Evolutionary conservation across 35 echinoderm and acorn worm genomes (phyloP), one percentile per base, ranked within the genome.

Genomic region (Nesometra sesokonis): DNA sequence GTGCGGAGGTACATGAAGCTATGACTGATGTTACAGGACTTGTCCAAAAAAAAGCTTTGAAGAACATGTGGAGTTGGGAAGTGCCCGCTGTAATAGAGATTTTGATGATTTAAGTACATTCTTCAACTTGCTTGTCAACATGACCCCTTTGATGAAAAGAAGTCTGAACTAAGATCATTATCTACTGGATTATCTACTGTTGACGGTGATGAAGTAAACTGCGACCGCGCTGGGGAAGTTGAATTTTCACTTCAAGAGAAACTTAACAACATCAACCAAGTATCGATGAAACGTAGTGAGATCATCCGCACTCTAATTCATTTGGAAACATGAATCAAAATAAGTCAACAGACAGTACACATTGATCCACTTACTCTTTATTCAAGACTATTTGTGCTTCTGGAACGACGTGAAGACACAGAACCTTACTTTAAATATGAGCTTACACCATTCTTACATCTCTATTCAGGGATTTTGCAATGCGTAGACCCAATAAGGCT

Each of bases 191-290:
- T 77, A 86, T 67, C 84, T 57, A 32, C 43, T 32, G 76, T 46
- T 86, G 84, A 57, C 76, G 84, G 57, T 86, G 38, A 43, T 43
- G 38, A 13, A 7, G 32, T 86, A 11, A 86, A 76, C 47, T 86
- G 84, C 76, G 84, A 86, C 84, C 57, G 35, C 32, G 35, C 84
- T 67, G 84, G 33, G 35, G 84, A 86, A 57, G 32, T 86, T 32
- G 57, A 46, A 43, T 15, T 7, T 4, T 7, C 5, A 43, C 4
- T 43, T 43, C 38, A 7, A 7, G 15, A 43, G 15, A 43, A 43
- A 67, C 21, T 27, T 5, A 27, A n/a, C n/a, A n/a, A n/a, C n/a
- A n/a, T n/a, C n/a, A n/a, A n/a, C n/a, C n/a, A n/a, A n/a, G n/a
- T n/a, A n/a, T n/a, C n/a, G n/a, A n/a, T n/a, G n/a, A n/a, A n/a